Conservation (phyloP, 2,797 vertebrate genomes). For the Centroberyx gerrardi region DNA sequence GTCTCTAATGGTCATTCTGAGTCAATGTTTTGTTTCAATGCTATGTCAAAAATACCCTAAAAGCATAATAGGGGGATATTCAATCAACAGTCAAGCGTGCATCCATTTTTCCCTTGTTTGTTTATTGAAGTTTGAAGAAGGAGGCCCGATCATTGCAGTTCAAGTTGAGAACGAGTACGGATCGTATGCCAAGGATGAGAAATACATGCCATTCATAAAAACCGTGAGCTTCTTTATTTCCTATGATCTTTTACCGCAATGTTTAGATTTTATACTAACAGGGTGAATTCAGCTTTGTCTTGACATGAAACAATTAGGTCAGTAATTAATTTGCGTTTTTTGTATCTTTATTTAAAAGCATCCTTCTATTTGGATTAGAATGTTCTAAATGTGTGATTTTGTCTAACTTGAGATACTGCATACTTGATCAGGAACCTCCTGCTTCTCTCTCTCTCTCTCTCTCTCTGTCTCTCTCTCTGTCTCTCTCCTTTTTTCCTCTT, state of each 20-base stretch:
- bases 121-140: slow-evolving; percentile 87
- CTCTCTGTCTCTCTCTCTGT: slow-evolving; percentile 3
- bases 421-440: neutral
- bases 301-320: neutral
- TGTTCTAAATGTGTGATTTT: too few relatives aligned
- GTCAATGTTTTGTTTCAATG: neutral
- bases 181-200: slow-evolving; percentile 90
- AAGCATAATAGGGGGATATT: neutral
- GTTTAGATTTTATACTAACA: neutral
- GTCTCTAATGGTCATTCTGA: neutral
- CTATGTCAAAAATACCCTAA: neutral
- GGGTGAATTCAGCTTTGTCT: neutral
- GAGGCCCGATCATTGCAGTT: slow-evolving; percentile 93
- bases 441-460: too few relatives aligned
- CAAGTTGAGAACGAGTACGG: slow-evolving; percentile 97
- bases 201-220: slow-evolving; percentile 91
- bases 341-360: neutral
- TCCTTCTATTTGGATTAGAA: too few relatives aligned
- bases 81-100: neutral
- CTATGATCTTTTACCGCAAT: neutral
- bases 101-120: neutral
- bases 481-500: neutral
- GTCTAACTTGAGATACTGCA: too few relatives aligned
- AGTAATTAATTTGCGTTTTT: neutral
- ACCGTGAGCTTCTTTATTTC: slow-evolving; percentile 75